phyloP scores from a whole-genome alignment of 2,797 vertebrate species.

The Anguilla obscura region DNA sequence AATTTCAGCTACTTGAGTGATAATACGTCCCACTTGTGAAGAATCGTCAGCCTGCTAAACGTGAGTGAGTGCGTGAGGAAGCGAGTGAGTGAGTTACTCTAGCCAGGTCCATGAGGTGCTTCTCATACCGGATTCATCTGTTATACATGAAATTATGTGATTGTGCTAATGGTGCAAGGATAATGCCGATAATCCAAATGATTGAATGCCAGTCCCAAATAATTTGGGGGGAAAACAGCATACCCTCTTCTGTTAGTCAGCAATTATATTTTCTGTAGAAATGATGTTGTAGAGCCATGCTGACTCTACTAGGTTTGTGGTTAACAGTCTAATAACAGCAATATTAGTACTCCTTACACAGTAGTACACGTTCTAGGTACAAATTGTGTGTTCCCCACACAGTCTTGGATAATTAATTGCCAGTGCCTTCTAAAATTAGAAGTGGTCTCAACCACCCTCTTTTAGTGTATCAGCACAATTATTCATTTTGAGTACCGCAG shows the following conservation, averaged over 20 bases:
- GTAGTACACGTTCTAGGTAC: not conserved
- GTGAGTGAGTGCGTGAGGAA: too few species aligned
- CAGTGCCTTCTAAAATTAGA: slow-evolving; percentile 10
- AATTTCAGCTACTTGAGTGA: too few species aligned
- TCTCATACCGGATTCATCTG: too few species aligned
- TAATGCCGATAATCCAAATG: not conserved
- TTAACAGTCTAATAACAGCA: slow-evolving; percentile 6
- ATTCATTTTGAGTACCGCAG: slow-evolving; percentile 25
- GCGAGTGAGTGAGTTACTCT: too few species aligned
- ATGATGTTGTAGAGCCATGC: not conserved
- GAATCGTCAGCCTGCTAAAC: too few species aligned
- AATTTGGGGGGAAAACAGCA: not conserved
- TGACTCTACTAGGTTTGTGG: not conserved
- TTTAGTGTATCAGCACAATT: slow-evolving; percentile 26
- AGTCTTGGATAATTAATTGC: slow-evolving; percentile 6
- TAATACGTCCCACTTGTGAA: too few species aligned
- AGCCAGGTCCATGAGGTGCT: too few species aligned
- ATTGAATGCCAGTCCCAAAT: not conserved
- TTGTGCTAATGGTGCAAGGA: not conserved
- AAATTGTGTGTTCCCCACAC: slow-evolving; percentile 12
- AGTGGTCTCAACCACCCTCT: not conserved
- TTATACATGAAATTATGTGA: too few species aligned
- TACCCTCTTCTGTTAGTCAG: not conserved
- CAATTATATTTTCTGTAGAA: not conserved
- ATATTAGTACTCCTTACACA: not conserved